Base-by-base conservation (phyloP, 2,797 vertebrate species). In the Molossus molossus region DNA sequence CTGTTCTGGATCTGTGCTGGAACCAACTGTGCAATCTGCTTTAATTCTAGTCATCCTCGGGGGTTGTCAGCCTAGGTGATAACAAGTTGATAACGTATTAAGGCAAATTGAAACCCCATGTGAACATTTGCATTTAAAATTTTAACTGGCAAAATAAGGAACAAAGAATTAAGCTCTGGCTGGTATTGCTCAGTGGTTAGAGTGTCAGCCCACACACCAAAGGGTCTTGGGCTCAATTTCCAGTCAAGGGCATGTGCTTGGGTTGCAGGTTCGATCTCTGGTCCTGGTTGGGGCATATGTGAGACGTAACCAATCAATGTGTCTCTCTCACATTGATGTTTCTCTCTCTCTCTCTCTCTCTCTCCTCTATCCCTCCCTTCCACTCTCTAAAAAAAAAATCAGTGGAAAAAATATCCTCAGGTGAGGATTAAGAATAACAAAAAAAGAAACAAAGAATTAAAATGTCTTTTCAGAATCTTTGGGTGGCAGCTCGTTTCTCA, bases 81-180 rank as follows among this genome's bases (percentile, higher is more conserved):
- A n/a, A 21, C 18, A 70, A 72, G 14, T 65, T n/a, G 20, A 64
- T 50, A 75, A 33, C 29, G 82, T 86, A 77, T 6, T 27, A n/a
- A 79, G 33, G 84, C 29, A 90, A 60, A 86, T 15, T 40, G n/a
- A 79, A 77, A 79, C 80, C 23, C 53, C 29, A 11, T 48, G 69
- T 62, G 29, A 75, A 65, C 58, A 64, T 64, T 77, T 77, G 1
- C 57, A 90, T 58, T 83, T 73, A 72, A 92, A 72, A 2, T 72
- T 91, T 96, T 95, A 40, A 76, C 53, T 83, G 14, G 13, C 76
- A 76, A 86, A 89, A 50, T 82, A 79, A 92, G 10, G 79, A 75
- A 48, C 25, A 57, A 92, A 76, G 9, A 48, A 85, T 85, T 95
- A 84, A 85, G 40, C 40, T 45, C 40, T 45, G 40, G 40, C 40